A percentile compares a stretch with the other conserved stretches of the same genome.
Evolutionary conservation across 2,797 vertebrate genomes (phyloP).

Genomic region (Bovichtus variegatus): DNA sequence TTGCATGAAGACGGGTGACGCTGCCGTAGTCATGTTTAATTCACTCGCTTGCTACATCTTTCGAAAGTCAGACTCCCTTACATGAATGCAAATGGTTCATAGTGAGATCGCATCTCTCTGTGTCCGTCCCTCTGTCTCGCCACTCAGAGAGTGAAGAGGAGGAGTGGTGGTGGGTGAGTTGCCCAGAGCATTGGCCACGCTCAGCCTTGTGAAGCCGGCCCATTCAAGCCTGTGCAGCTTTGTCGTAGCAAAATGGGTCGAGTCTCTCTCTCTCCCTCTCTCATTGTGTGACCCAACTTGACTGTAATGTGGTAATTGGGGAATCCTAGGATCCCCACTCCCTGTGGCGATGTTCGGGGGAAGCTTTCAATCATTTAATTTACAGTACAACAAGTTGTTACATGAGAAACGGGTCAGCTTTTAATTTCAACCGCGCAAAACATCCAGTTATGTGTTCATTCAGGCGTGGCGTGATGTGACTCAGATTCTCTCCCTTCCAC

Average conservation of each 20-base stretch:
- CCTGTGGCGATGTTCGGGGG: conserved; percentile 61
- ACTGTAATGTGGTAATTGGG: conserved; percentile 77
- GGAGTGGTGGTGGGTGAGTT: conserved; percentile 37
- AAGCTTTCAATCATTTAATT: conserved; percentile 59
- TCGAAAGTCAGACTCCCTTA: neutral
- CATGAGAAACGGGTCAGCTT: conserved; percentile 67
- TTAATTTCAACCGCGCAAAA: conserved; percentile 35
- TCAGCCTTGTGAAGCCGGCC: conserved; percentile 48
- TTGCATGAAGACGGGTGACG: neutral
- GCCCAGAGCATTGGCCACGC: conserved; percentile 40
- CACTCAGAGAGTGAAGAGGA: conserved; percentile 41
- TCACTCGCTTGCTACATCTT: neutral
- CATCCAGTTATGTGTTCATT: conserved; percentile 28
- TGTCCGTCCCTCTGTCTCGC: conserved; percentile 26
- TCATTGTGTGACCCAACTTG: conserved; percentile 73
- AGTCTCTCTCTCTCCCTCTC: conserved; percentile 39
- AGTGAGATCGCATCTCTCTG: conserved; percentile 2
- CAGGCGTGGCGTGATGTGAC: conserved; percentile 4
- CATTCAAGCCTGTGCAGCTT: conserved; percentile 62
- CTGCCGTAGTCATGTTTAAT: neutral
- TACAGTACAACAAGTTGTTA: conserved; percentile 48
- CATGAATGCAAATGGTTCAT: conserved; percentile 9
- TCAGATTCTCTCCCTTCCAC: neutral
- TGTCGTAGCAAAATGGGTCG: conserved; percentile 68
- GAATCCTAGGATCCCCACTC: conserved; percentile 57